Evolutionary conservation across 2,888 invertebrate genomes (phyloP).

Genomic region (Gari tellinella): DNA sequence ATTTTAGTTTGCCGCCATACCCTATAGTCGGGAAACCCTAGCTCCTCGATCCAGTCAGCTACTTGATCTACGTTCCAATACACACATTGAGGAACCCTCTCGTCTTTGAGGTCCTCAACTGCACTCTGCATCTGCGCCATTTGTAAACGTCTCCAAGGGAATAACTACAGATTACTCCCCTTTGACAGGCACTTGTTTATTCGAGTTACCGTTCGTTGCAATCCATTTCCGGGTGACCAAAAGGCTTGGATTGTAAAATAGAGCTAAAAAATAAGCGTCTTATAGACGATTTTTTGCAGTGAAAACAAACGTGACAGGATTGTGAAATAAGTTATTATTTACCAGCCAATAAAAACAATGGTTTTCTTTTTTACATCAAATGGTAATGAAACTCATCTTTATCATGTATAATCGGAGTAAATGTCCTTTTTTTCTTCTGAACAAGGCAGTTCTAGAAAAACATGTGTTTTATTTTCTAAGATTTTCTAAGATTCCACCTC

Average conservation of each 20-base stretch:
- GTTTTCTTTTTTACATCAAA: slow-evolving; percentile 23
- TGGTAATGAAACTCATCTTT: slow-evolving; percentile 8
- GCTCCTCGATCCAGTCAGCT: slow-evolving; percentile 79
- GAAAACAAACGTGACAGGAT: too few species aligned
- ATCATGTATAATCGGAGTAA: not conserved
- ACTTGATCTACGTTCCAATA: slow-evolving; percentile 80
- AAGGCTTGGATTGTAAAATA: not conserved
- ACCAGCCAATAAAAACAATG: slow-evolving; percentile 2
- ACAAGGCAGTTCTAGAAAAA: too few species aligned
- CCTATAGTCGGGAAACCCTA: slow-evolving; percentile 79
- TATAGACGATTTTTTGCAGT: not conserved
- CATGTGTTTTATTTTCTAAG: too few species aligned
- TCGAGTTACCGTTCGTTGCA: not conserved
- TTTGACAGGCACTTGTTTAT: slow-evolving; percentile 22
- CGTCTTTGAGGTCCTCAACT: slow-evolving; percentile 79
- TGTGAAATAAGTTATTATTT: too few species aligned
- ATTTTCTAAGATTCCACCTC: too few species aligned
- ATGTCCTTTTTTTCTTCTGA: not conserved
- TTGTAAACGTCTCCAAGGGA: slow-evolving; percentile 30
- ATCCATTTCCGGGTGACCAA: not conserved
- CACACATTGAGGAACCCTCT: slow-evolving; percentile 77
- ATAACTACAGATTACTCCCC: slow-evolving; percentile 11
- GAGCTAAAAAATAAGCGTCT: not conserved
- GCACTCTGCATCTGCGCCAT: slow-evolving; percentile 69
- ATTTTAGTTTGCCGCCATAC: too few species aligned